Conservation (phyloP, 2,888 invertebrate species). For the Agonopterix arenella region DNA sequence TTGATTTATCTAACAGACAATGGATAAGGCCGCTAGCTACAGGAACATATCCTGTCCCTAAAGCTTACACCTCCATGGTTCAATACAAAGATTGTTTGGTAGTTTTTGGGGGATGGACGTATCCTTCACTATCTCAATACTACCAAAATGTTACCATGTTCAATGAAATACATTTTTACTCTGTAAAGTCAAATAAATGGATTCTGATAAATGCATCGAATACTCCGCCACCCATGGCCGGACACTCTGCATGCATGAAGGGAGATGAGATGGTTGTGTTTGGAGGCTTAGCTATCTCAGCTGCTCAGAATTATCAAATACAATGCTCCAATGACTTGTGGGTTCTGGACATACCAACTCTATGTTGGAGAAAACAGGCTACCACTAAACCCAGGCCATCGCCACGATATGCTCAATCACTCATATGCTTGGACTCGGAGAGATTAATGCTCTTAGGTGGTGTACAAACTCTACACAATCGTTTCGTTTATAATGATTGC, state of each 20-base stretch:
- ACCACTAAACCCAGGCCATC: constrained; percentile 83
- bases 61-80: constrained; percentile 96
- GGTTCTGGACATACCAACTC: constrained; percentile 87
- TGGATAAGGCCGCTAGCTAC: constrained; percentile 91
- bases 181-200: constrained; percentile 89
- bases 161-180: constrained; percentile 94
- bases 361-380: constrained; percentile 86
- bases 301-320: constrained; percentile 63
- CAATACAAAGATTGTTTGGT: constrained; percentile 88
- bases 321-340: constrained; percentile 89
- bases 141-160: constrained; percentile 92
- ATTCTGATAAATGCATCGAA: constrained; percentile 78
- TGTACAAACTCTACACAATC: constrained; percentile 89
- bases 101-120: constrained; percentile 97
- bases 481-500: constrained; percentile 88
- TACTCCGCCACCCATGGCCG: constrained; percentile 91
- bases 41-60: constrained; percentile 95
- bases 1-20: constrained; percentile 89
- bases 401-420: constrained; percentile 96
- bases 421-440: constrained; percentile 86
- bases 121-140: constrained; percentile 90
- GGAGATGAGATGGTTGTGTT: constrained; percentile 90
- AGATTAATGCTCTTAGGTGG: constrained; percentile 91
- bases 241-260: constrained; percentile 94
- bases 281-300: constrained; percentile 80